A percentile compares a stretch with the other conserved stretches of the same genome.
Conservation (phyloP, 2,797 vertebrate genomes). For the Peromyscus eremicus region DNA sequence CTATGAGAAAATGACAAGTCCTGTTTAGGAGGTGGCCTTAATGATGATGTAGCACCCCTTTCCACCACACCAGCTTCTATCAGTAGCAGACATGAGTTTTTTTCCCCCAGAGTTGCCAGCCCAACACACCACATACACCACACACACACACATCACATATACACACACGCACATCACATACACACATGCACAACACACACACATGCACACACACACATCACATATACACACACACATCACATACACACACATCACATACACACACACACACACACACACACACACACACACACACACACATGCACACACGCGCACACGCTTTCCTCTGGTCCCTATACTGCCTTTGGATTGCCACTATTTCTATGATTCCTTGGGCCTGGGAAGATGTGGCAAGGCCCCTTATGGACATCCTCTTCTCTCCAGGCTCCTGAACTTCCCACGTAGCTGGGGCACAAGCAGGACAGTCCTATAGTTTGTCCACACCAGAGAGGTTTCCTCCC, state of each 20-base stretch:
- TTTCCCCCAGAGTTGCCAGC: neutral
- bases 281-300: neutral
- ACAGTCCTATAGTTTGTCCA: neutral
- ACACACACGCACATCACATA: no score
- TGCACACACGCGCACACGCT: no score
- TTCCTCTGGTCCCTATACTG: neutral
- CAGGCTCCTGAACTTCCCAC: neutral
- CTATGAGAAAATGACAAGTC: neutral
- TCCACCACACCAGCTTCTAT: fast-evolving
- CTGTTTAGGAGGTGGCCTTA: neutral
- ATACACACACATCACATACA: no score
- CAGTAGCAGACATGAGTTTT: neutral
- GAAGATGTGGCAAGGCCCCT: neutral
- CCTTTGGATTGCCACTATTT: slow-evolving; percentile 20
- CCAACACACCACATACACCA: no score
- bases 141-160: no score
- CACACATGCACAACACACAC: no score
- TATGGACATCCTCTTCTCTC: neutral
- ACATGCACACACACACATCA: no score
- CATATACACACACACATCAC: no score
- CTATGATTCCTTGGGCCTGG: neutral
- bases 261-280: neutral
- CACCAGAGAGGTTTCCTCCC: neutral
- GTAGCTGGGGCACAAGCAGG: neutral
- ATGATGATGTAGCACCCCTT: neutral